phyloP scores from a whole-genome alignment of 1,140 invertebrate genomes.

The Hylyphantes graminicola region DNA sequence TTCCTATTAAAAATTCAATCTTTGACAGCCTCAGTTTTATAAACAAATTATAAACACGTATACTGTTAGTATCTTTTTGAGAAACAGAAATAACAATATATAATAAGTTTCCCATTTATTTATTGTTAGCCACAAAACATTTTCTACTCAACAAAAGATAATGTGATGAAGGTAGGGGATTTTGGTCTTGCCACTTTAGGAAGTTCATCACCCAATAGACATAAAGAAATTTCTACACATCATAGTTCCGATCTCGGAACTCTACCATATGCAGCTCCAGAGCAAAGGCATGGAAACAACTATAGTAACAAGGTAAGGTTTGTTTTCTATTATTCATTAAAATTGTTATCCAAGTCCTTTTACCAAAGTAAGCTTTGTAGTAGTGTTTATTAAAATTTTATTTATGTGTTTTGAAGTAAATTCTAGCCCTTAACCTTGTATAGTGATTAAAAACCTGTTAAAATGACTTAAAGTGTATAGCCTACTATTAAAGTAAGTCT shows the following conservation, averaged over 20 bases:
- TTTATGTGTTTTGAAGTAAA: not conserved
- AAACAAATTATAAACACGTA: not conserved
- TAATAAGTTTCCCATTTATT: not conserved
- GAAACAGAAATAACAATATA: not conserved
- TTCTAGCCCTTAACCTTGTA: not conserved
- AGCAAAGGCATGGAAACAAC: constrained; percentile 76
- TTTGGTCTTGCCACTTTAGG: constrained; percentile 82
- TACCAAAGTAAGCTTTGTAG: too few relatives aligned
- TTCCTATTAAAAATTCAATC: not conserved
- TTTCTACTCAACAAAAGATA: constrained; percentile 74
- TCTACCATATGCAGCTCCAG: constrained; percentile 83
- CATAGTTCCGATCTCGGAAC: constrained; percentile 75
- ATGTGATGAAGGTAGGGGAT: constrained; percentile 78
- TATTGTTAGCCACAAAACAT: constrained; percentile 80
- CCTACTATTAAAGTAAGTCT: too few relatives aligned
- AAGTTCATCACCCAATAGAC: constrained; percentile 67
- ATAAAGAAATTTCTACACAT: too few relatives aligned
- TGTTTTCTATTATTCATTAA: not conserved
- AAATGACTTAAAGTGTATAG: too few relatives aligned
- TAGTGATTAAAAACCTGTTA: not conserved
- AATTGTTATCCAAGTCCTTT: not conserved
- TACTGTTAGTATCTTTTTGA: too few relatives aligned
- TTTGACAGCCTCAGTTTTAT: not conserved
- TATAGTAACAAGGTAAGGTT: constrained; percentile 78
- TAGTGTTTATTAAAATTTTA: not conserved